Conservation (phyloP, 2,113 vertebrate species). For the Thermophis baileyi region DNA sequence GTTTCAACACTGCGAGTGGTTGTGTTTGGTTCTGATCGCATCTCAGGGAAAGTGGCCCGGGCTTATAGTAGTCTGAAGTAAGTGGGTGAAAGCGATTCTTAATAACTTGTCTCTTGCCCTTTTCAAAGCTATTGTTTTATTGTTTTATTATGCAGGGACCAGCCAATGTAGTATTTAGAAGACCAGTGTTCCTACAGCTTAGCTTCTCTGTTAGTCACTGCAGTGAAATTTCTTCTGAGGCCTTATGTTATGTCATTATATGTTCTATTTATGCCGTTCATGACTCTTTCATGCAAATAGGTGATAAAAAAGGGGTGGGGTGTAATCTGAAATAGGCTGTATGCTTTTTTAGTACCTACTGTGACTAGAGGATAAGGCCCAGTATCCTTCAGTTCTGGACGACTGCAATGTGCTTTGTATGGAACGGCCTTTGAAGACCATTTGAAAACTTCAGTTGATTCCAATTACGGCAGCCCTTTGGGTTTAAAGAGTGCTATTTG, state of each 20-base stretch:
- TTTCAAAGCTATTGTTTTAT: not conserved
- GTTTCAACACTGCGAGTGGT: constrained; percentile 81
- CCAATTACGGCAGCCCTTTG: not conserved
- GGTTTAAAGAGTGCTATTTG: not conserved
- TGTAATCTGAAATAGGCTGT: not conserved
- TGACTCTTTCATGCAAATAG: not conserved
- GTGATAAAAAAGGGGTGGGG: not conserved
- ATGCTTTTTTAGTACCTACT: not conserved
- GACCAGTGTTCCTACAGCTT: not conserved
- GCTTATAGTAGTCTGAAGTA: constrained; percentile 87
- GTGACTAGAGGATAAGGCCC: not conserved
- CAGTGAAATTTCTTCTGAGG: not conserved
- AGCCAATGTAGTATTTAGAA: not conserved
- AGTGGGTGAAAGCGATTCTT: not conserved
- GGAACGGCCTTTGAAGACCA: not conserved
- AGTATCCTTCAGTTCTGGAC: not conserved
- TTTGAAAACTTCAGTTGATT: not conserved
- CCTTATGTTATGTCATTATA: not conserved
- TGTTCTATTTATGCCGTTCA: not conserved
- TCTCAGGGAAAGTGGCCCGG: constrained; percentile 89
- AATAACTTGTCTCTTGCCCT: not conserved
- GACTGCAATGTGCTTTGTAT: not conserved
- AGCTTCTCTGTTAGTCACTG: not conserved
- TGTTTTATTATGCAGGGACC: not conserved
- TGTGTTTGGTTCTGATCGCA: constrained; percentile 92